These are phyloP conservation scores for Dicyrtomina minuta DNA, from an alignment of 2,888 invertebrate species.

Conservation along the genomic window DNA sequence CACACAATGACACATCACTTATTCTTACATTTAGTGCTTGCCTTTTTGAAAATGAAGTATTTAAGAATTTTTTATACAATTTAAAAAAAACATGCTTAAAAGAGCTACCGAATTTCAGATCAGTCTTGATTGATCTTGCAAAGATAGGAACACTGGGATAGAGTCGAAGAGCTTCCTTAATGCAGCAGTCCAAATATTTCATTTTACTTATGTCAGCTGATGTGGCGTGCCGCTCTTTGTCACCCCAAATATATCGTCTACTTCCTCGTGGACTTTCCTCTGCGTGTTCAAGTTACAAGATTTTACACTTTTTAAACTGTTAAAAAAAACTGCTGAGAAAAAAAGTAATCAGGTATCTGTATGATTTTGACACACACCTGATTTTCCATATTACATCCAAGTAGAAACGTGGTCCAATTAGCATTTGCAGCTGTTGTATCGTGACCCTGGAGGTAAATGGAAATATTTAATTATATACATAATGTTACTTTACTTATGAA, in stretches of 20 bases:
- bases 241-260: constrained; percentile 58
- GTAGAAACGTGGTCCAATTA: constrained; percentile 39
- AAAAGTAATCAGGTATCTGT: no score
- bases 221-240: constrained; percentile 56
- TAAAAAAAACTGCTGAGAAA: no score
- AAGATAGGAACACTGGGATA: constrained; percentile 57
- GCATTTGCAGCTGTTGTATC: constrained; percentile 41
- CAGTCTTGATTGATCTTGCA: constrained; percentile 54
- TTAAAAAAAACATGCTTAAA: no score
- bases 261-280: constrained; percentile 58
- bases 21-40: no score
- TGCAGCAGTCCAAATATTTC: constrained; percentile 57
- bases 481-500: background rate
- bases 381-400: constrained; percentile 37
- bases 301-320: no score
- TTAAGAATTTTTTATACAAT: no score
- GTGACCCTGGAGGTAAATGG: constrained; percentile 43
- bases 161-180: constrained; percentile 56
- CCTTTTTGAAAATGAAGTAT: no score
- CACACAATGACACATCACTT: no score
- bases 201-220: constrained; percentile 57
- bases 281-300: background rate
- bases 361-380: no score
- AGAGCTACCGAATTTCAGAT: constrained; percentile 52
- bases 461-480: background rate